Evolutionary conservation across 53 echinoderm and acorn worm species (phyloP).

Genomic region (Glandiceps talaboti): DNA sequence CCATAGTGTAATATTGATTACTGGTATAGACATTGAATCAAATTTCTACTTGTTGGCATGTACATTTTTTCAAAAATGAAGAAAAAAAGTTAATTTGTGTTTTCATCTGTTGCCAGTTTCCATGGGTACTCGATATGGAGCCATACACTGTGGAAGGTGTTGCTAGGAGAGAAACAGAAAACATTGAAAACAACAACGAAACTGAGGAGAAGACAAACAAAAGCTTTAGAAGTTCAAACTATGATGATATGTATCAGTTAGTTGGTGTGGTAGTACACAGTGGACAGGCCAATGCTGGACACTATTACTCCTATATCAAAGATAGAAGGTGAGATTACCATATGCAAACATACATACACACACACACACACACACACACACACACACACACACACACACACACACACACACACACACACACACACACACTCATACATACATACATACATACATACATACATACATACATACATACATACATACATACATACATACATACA

Average conservation of each 20-base stretch:
- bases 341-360: too few relatives aligned
- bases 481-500: too few relatives aligned
- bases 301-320: constrained; percentile 94
- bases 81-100: background rate
- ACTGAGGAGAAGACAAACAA: constrained; percentile 16
- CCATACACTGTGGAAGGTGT: constrained; percentile 82
- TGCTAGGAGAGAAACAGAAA: constrained; percentile 21
- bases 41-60: too few relatives aligned
- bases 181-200: background rate
- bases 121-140: constrained; percentile 98
- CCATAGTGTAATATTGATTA: too few relatives aligned
- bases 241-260: constrained; percentile 72
- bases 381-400: too few relatives aligned
- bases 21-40: too few relatives aligned
- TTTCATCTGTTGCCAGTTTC: constrained; percentile 31
- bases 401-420: too few relatives aligned
- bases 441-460: too few relatives aligned
- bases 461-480: too few relatives aligned
- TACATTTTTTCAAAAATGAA: too few relatives aligned
- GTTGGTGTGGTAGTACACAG: constrained; percentile 91
- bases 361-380: too few relatives aligned
- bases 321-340: constrained; percentile 72
- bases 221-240: constrained; percentile 20
- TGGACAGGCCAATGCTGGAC: constrained; percentile 93
- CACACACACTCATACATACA: too few relatives aligned